A percentile compares a stretch with the other conserved stretches of the same genome.
phyloP scores from a whole-genome alignment of 2,888 invertebrate genomes.

The Cactoblastis cactorum region DNA sequence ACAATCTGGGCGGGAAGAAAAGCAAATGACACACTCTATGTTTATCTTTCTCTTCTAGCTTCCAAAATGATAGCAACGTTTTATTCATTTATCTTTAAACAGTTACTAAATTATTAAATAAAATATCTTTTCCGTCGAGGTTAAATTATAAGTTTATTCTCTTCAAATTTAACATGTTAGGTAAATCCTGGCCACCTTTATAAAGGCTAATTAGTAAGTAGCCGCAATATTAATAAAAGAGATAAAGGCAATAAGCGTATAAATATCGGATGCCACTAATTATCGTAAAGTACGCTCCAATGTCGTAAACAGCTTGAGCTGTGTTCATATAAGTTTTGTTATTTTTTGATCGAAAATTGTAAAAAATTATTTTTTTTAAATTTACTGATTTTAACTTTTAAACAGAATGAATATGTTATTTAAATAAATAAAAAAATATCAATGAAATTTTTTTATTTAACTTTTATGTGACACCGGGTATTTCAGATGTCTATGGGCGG shows the following conservation, averaged over 20 bases:
- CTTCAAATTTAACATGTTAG: background rate
- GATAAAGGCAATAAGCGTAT: conserved; percentile 49
- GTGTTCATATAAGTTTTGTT: background rate
- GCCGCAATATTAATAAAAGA: conserved; percentile 64
- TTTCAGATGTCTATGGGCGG: too few species aligned
- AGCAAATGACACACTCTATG: too few species aligned
- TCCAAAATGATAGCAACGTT: too few species aligned
- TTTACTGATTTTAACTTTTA: too few species aligned
- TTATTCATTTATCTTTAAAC: too few species aligned
- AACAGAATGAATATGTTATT: too few species aligned
- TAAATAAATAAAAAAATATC: too few species aligned
- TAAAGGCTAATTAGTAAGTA: conserved; percentile 44
- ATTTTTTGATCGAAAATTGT: background rate
- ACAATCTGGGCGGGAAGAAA: too few species aligned
- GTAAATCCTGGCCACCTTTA: background rate
- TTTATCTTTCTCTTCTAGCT: too few species aligned
- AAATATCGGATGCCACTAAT: conserved; percentile 69
- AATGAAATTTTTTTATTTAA: too few species aligned
- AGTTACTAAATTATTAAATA: too few species aligned
- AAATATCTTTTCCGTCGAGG: background rate
- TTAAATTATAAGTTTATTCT: background rate
- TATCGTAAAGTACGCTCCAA: conserved; percentile 54
- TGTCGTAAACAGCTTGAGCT: conserved; percentile 5
- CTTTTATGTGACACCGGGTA: too few species aligned
- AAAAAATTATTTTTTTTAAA: background rate